These are phyloP conservation scores for Colletes collaris DNA, from an alignment of 2,888 invertebrate species.

Conservation along the genomic window DNA sequence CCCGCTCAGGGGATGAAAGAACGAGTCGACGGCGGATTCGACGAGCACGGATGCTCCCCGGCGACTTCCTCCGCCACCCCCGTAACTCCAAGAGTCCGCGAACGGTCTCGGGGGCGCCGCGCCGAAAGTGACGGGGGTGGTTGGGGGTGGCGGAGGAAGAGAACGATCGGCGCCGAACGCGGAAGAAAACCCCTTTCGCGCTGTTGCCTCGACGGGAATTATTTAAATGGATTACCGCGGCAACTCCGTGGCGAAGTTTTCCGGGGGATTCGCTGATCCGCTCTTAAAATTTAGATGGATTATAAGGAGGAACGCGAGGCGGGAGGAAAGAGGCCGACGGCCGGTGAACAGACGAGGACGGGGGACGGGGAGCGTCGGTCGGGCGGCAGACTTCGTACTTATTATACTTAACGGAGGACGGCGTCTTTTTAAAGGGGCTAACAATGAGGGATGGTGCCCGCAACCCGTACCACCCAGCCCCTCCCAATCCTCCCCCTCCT, in stretches of 20 bases:
- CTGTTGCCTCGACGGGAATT: conserved; percentile 77
- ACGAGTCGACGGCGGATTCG: conserved; percentile 11
- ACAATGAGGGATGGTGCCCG: conserved; percentile 82
- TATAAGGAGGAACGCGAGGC: conserved; percentile 71
- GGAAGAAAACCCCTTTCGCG: conserved; percentile 71
- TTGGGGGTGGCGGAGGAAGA: neutral
- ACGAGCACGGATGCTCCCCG: neutral
- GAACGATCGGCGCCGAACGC: conserved; percentile 66
- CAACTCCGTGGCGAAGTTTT: conserved; percentile 76
- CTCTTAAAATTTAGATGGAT: conserved; percentile 82
- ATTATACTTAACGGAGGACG: conserved; percentile 78
- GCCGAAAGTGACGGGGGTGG: conserved; percentile 5
- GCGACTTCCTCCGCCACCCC: conserved; percentile 6
- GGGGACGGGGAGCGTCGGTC: conserved; percentile 48
- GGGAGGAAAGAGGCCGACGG: conserved; percentile 36
- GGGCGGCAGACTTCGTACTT: conserved; percentile 75
- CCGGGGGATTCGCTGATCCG: conserved; percentile 78
- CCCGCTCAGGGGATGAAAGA: neutral
- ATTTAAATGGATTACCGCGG: conserved; percentile 81
- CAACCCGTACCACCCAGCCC: conserved; percentile 12
- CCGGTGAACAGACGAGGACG: conserved; percentile 61
- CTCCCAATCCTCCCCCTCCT: conserved; percentile 10
- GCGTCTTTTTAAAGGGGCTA: conserved; percentile 80
- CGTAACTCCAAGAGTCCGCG: conserved; percentile 18
- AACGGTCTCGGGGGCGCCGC: neutral